phyloP scores from a whole-genome alignment of 1,140 invertebrate genomes.

The Anastrepha obliqua region DNA sequence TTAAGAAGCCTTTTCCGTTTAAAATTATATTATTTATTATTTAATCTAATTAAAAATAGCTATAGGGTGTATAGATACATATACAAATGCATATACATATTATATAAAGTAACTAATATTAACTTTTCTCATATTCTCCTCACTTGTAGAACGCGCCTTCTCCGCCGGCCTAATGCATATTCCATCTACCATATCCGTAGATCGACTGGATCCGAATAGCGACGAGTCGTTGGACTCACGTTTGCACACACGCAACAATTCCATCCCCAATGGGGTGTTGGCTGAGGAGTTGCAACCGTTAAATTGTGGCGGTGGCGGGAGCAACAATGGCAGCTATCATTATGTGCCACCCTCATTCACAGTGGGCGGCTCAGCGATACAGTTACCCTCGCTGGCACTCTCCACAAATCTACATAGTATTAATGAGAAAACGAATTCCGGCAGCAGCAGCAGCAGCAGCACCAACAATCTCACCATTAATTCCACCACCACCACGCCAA shows the following conservation, averaged over 20 bases:
- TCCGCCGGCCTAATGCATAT: conserved; percentile 65
- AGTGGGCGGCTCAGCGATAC: conserved; percentile 69
- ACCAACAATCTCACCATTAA: conserved; percentile 66
- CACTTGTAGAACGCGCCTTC: conserved; percentile 65
- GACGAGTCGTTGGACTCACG: conserved; percentile 72
- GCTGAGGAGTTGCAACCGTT: conserved; percentile 70
- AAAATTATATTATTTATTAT: no score
- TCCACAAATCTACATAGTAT: conserved; percentile 73
- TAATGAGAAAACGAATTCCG: conserved; percentile 73
- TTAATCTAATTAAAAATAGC: no score
- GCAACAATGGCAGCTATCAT: conserved; percentile 58
- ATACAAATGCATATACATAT: no score
- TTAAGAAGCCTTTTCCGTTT: no score
- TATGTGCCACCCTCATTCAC: conserved; percentile 65
- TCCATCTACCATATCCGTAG: conserved; percentile 68
- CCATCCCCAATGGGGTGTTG: conserved; percentile 71
- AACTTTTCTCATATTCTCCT: neutral
- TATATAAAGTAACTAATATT: no score
- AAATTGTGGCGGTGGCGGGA: conserved; percentile 63
- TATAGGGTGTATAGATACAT: no score
- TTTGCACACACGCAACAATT: conserved; percentile 71
- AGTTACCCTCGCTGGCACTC: conserved; percentile 45
- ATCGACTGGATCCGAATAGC: conserved; percentile 72
- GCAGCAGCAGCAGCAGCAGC: conserved; percentile 67
- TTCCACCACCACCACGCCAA: conserved; percentile 44